Evolutionary conservation across 2,113 vertebrate species (phyloP), one percentile per base, ranked within the genome.

Genomic region (Thymallus thymallus): DNA sequence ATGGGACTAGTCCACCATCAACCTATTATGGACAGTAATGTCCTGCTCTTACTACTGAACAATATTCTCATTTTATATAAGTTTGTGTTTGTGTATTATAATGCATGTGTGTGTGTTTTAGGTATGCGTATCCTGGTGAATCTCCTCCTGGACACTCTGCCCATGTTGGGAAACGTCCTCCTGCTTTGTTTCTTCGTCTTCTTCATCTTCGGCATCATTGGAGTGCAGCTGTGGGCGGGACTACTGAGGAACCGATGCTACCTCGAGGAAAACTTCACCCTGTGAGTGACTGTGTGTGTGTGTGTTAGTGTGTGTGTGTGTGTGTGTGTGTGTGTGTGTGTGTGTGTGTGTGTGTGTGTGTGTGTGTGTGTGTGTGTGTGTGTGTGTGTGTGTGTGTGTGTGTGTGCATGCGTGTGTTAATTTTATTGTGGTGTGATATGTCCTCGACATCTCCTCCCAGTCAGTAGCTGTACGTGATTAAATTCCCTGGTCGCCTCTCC

Each of bases 111-210:
- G 35, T 68, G 20, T 68, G 22, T 56, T 67, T 6, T 93, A 99
- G 98, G 98, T 85, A 98, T 99, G 97, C 92, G 97, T 29, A 99
- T 99, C 92, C 93, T 99, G 82, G 98, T 99, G 76, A 99, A 98
- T 60, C 92, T 99, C 90, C 95, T 99, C 77, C 93, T 99, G 75
- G 98, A 99, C 92, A 99, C 98, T 2, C 93, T 99, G 81, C 98
- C 98, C 89, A 99, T 99, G 98, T 93, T 99, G 63, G 98, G 98
- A 79, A 99, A 99, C 0, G 98, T 99, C 71, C 95, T 99, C 41
- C 94, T 99, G 76, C 94, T 99, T 68, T 99, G 98, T 91, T 99
- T 99, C 94, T 99, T 99, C 5, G 98, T 99, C 88, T 99, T 99
- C 93, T 99, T 99, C 93, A 98, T 99, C 88, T 99, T 99, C 0